phyloP scores from a whole-genome alignment of 2,888 invertebrate genomes.

The Shargacucullia verbasci region DNA sequence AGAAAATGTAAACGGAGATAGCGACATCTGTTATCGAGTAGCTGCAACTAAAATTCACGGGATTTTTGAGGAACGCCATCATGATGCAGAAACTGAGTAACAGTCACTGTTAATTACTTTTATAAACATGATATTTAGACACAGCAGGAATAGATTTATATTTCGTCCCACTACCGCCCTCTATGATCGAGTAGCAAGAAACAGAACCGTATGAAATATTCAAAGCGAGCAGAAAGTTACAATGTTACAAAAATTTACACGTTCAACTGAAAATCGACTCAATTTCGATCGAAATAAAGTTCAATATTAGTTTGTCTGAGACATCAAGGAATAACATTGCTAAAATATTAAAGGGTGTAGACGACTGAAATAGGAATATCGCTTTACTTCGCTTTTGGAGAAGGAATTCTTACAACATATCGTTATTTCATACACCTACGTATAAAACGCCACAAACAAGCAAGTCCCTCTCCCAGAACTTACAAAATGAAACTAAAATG shows the following conservation, averaged over 20 bases:
- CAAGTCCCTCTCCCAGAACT: conserved; percentile 11
- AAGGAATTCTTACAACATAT: conserved; percentile 55
- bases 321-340: conserved; percentile 70
- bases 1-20: not conserved
- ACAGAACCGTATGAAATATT: conserved; percentile 73
- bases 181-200: conserved; percentile 59
- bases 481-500: conserved; percentile 12
- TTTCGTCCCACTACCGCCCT: conserved; percentile 47
- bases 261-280: conserved; percentile 61
- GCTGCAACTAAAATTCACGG: conserved; percentile 29
- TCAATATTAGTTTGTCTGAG: conserved; percentile 52
- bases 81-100: not conserved
- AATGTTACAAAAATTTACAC: conserved; percentile 68
- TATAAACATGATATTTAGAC: not conserved
- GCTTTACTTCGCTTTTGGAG: conserved; percentile 54
- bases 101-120: no score
- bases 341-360: conserved; percentile 77
- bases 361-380: conserved; percentile 74
- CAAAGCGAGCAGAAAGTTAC: conserved; percentile 77
- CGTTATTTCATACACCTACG: conserved; percentile 55
- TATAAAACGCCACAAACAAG: not conserved
- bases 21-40: conserved; percentile 65
- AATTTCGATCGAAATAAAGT: conserved; percentile 53
- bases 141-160: not conserved
- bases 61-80: accelerated